Evolutionary conservation across 2,888 invertebrate species (phyloP), one percentile per base, ranked within the genome.

Genomic region (Cryptophagus acutangulus): DNA sequence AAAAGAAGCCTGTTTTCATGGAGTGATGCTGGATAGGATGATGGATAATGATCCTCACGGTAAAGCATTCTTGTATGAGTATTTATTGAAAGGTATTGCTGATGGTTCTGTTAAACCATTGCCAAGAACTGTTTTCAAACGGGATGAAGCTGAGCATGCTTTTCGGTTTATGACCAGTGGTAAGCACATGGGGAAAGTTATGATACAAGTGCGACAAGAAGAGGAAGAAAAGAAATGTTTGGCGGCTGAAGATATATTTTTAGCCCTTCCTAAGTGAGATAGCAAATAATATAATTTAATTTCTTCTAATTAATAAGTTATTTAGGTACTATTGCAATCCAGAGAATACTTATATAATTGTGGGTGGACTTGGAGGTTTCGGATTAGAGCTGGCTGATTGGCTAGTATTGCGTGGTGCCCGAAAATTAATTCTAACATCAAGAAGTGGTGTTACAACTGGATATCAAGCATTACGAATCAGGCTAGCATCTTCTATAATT

Each of bases 281-380:
- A n/a, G n/a, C n/a, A n/a, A n/a, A n/a, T n/a, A n/a, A n/a, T n/a
- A 5, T 13, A 44, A 36, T 8, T 41, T 30, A 9, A 20, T 10
- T 33, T 13, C 26, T 33, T 24, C 12, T 41, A n/a, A 15, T 31
- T 31, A 5, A n/a, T n/a, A n/a, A n/a, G n/a, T n/a, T n/a, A n/a
- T n/a, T n/a, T n/a, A n/a, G 77, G 51, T 77, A 74, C 57, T 72
- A 68, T 41, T 70, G 85, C 71, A 54, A 66, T n/a, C 63, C 67
- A 14, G 62, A 74, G 52, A 55, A 72, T 59, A 45, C 74, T 6
- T 78, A 87, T 69, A 58, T 87, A 0, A 75, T 87, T 2, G 73
- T 82, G 1, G 87, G 87, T 6, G 93, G 94, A 30, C 74, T 95
- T 1, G 95, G 95, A 29, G 94, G 94, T 0, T 90, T 95, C 61